Base-by-base conservation (phyloP, 2,797 vertebrate species). In the Geotrypetes seraphini region DNA sequence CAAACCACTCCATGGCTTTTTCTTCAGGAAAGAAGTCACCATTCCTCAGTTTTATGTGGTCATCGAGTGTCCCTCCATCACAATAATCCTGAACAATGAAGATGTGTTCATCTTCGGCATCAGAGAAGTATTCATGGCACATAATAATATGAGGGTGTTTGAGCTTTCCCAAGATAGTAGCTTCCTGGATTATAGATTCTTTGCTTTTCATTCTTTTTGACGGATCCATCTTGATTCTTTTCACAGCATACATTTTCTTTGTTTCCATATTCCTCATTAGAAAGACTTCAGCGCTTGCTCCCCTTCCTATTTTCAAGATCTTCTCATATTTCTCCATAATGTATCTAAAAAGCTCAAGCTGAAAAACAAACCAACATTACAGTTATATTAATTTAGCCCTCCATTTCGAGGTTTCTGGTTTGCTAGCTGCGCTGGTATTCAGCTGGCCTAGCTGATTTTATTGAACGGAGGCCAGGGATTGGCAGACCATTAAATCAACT, bases 41-140 rank as follows among this genome's bases (percentile, higher is more conserved):
- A 13, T 63, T 57, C 42, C 69, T 76, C 33, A 30, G 55, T 56
- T 71, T 79, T 11, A 87, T 66, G 50, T 62, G 69, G 30, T 84
- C 79, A 31, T 86, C 79, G 19, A 88, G 31, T 3, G 85, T 84
- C 6, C 86, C 84, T 2, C 79, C 81, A 2, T 83, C 81, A 19
- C 85, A 88, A 47, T 87, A 89, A 40, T 67, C 60, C 73, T 86
- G 84, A 16, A 85, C 75, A n/a, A 87, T 87, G 46, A 72, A 84
- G 26, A 87, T 54, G 21, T 60, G 65, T 3, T 73, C 63, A 16
- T 69, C 63, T 1, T 42, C 33, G 3, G 41, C n/a, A 36, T 65
- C 68, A 20, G 70, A 64, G 22, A 85, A 79, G 19, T 77, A 68
- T 4, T 75, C 62, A 3, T 52, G 71, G 62, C 79, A 87, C 17